Evolutionary conservation across 2,888 invertebrate species (phyloP), one percentile per base, ranked within the genome.

Genomic region (Thereva nobilitata): DNA sequence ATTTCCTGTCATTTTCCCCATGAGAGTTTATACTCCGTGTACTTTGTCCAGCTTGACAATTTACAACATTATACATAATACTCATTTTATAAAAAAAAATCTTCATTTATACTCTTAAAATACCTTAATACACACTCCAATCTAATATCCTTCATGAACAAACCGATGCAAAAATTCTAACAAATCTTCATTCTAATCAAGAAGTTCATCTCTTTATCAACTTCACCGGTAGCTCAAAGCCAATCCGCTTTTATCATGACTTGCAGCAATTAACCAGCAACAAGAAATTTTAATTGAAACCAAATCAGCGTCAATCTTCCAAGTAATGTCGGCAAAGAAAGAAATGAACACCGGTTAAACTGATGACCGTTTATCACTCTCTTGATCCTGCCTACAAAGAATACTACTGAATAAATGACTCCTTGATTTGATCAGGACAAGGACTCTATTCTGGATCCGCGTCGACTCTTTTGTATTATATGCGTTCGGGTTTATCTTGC

Each of bases 271-370:
- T 40, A 35, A 8, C 50, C 41, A 37, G 41, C 49, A 34, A 61
- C 61, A 61, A 50, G 50, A 50, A 61, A 61, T 61, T 61, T 61
- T 61, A 61, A 61, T 61, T 61, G 49, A 61, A 61, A n/a, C 37
- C 41, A 41, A 61, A 50, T 61, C 61, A n/a, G 6, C 41, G 40
- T 6, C 40, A 41, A 61, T 61, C 61, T 50, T n/a, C 35, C 23
- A 41, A 61, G 40, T 50, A 40, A 49, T 40, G 10, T 35, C 23
- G 23, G 23, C 23, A 34, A 23, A 12, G 5, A 8, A 45, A 12
- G 49, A 7, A 37, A 6, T 7, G 47, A 12, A 5, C 23, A 6
- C 8, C 23, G 35, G 12, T 12, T 2, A 38, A 47, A 49, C 23
- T 59, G 49, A 49, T 12, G 38, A 12, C 49, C n/a, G 23, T 23